Conservation (phyloP, 23 tunicate genomes). For the Halocynthia aurantium region DNA sequence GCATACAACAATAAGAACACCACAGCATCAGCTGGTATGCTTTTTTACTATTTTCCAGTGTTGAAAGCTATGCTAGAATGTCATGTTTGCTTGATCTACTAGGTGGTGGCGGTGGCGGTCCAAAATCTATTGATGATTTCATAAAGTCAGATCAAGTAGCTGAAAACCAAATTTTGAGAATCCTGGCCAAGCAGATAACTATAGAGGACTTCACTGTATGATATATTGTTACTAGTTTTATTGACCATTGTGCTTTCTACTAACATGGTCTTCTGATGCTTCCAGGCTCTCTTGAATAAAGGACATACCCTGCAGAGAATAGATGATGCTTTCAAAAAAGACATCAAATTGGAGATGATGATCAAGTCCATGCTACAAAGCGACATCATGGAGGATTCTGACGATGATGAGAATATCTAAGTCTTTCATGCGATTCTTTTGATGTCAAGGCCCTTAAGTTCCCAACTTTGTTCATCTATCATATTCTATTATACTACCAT, state of each 20-base stretch:
- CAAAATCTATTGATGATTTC: neutral
- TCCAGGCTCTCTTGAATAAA: conserved; percentile 3
- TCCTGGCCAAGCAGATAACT: neutral
- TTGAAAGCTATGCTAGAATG: neutral
- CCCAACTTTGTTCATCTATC: too few species aligned
- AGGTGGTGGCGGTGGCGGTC: conserved; percentile 17
- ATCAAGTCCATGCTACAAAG: neutral
- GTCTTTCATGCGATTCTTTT: too few species aligned
- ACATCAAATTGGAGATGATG: neutral
- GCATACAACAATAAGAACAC: conserved; percentile 33
- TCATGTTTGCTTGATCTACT: neutral
- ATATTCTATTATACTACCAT: too few species aligned
- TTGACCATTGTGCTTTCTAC: too few species aligned
- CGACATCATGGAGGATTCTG: neutral
- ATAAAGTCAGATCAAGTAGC: conserved; percentile 1
- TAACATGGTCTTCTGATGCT: neutral
- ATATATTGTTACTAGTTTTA: neutral
- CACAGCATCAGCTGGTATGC: neutral
- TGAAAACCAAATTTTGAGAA: neutral
- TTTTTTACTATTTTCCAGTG: neutral
- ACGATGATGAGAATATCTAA: too few species aligned
- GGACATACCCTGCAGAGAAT: neutral
- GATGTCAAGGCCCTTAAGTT: too few species aligned
- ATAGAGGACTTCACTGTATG: neutral
- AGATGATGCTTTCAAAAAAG: neutral